A percentile compares a stretch with the other conserved stretches of the same genome.
These are phyloP conservation scores for Phodopus roborovskii DNA, from an alignment of 2,113 vertebrate genomes.

Conservation along the genomic window DNA sequence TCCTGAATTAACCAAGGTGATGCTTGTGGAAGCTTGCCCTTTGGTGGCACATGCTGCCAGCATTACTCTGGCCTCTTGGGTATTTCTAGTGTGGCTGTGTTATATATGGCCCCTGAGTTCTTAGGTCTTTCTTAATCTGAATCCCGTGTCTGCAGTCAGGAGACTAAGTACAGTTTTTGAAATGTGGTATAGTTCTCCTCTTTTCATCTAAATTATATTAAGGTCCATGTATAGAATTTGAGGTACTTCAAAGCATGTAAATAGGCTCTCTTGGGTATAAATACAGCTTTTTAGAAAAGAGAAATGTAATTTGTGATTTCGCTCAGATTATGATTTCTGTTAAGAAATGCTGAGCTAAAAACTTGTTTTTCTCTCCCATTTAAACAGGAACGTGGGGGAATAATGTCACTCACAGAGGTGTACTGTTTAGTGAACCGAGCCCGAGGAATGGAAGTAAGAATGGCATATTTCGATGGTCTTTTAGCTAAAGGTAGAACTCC, in stretches of 20 bases:
- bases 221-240: background rate
- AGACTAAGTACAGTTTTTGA: background rate
- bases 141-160: background rate
- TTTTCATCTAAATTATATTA: background rate
- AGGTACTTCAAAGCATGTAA: background rate
- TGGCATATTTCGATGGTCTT: background rate
- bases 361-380: constrained; percentile 31
- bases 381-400: constrained; percentile 95
- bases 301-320: constrained; percentile 20
- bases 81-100: background rate
- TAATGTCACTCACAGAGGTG: constrained; percentile 98
- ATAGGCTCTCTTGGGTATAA: constrained; percentile 21
- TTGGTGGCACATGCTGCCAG: background rate
- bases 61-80: background rate
- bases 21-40: background rate
- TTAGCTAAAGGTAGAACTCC: constrained; percentile 47
- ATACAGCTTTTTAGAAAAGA: background rate
- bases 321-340: background rate
- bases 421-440: constrained; percentile 98
- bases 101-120: background rate
- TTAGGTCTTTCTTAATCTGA: background rate
- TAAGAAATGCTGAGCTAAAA: background rate
- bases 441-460: constrained; percentile 95
- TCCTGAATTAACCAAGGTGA: background rate
- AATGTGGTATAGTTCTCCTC: background rate